phyloP scores from a whole-genome alignment of 2,113 vertebrate species.

The Thalassoma bifasciatum region DNA sequence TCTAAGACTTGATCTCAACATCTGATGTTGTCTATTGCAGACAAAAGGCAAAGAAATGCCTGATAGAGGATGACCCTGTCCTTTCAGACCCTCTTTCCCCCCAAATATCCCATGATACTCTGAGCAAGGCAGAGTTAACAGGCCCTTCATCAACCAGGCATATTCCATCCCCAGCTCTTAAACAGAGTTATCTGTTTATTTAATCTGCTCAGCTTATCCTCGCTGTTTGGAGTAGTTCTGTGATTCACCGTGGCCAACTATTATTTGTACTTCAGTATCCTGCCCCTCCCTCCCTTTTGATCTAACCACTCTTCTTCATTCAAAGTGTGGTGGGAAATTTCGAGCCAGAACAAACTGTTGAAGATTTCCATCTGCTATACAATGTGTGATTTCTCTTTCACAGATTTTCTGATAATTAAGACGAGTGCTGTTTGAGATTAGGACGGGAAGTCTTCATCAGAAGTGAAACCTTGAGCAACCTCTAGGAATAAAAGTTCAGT shows the following conservation, averaged over 20 bases:
- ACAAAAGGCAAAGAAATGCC: no score
- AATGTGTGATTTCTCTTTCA: conserved; percentile 41
- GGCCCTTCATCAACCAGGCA: conserved; percentile 48
- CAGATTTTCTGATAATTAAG: conserved; percentile 22
- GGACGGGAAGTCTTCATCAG: not conserved
- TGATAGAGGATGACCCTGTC: not conserved
- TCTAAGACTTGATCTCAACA: not conserved
- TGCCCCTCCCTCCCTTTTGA: conserved; percentile 65
- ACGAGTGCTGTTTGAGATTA: conserved; percentile 29
- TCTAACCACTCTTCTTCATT: conserved; percentile 60
- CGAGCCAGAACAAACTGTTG: conserved; percentile 38
- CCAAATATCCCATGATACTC: conserved; percentile 31
- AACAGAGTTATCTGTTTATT: conserved; percentile 72
- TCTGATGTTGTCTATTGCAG: not conserved
- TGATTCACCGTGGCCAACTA: conserved; percentile 74
- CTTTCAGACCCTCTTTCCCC: not conserved
- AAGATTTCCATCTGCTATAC: conserved; percentile 58
- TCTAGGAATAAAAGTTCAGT: no score
- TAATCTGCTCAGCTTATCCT: conserved; percentile 72
- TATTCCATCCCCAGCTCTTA: conserved; percentile 61
- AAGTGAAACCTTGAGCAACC: not conserved
- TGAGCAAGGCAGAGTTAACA: conserved; percentile 59
- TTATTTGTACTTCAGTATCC: conserved; percentile 72
- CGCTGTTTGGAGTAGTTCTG: conserved; percentile 61
- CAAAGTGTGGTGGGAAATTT: conserved; percentile 55